Base-by-base conservation (phyloP, 2,888 invertebrate genomes). In the Atrina japonica region DNA sequence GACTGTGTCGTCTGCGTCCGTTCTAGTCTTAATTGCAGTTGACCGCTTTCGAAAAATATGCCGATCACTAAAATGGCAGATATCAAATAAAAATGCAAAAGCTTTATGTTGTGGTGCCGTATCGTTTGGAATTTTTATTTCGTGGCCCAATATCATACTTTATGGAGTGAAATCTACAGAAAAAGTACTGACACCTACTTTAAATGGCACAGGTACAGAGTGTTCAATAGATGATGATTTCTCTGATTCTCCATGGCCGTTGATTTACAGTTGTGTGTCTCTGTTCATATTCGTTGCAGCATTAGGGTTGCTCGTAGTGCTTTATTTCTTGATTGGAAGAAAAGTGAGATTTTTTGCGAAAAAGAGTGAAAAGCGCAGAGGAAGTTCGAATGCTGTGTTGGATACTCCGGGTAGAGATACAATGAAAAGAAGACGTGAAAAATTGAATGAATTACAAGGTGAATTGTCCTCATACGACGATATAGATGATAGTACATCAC, bases 41-140 rank as follows among this genome's bases (percentile, higher is more conserved):
- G 82, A 82, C 49, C 70, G 86, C 14, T 84, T 80, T 61, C 69
- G 78, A 21, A 83, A 82, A 59, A 80, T 84, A 5, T 85, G 85
- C 56, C 75, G 65, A 43, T 83, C 84, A 0, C 71, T 81, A 27
- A 70, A 76, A 14, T 64, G 59, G 47, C 86, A 86, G 60, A 81
- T 86, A 18, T 68, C 75, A 0, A 65, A 77, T 7, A 66, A 23
- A 1, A 67, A 73, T 50, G 83, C 83, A 27, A 80, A 70, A 43
- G 45, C 49, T 7, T 52, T 80, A 2, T 78, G 77, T 60, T 45
- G 65, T 41, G 25, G 61, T 1, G 70, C 78, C 0, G 50, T 77
- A n/a, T 7, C 70, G 21, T 52, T 72, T 11, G 75, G 77, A 3
- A 6, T 73, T 6, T 7, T 69, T 9, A 11, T 80, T 11, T 68